Base-by-base conservation (phyloP, 2,888 invertebrate species). In the Nomada ferruginata region DNA sequence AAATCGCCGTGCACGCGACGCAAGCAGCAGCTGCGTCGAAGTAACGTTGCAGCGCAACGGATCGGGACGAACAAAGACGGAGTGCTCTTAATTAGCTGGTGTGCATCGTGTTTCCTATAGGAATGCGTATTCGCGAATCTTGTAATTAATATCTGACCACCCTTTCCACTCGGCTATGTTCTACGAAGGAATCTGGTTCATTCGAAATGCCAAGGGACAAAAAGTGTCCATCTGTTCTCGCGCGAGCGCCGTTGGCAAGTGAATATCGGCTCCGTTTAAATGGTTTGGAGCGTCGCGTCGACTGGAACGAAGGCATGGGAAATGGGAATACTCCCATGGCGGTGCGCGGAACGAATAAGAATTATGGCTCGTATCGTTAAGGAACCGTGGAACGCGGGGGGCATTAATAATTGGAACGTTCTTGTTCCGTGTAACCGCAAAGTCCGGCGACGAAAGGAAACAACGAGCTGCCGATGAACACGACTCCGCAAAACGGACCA, bases 1-100 rank as follows among this genome's bases (percentile, higher is more conserved):
- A 86, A 88, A 86, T 85, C 87, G 87, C 83, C 82, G 44, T 29
- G 83, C 82, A 76, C 82, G 79, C 74, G 78, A 53, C 77, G 82
- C 86, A 26, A 82, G 55, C 72, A 80, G 74, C 83, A 85, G 84
- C 85, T 85, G 88, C 76, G 65, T 64, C 50, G 63, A 83, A 79
- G 71, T 72, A 87, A 87, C 85, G 85, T 85, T 82, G 59, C 50
- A 55, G 81, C 63, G 36, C 36, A 36, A 36, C 36, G 57, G 68
- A 60, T 20, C 47, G 29, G 50, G n/a, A 73, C 72, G 71, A 74
- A 79, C 69, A 69, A 61, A 70, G 42, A 2, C 70, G 20, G 42
- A 76, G 61, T 76, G 77, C 36, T 36, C 36, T 36, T 5, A 5
- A 36, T 7, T 36, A 7, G 36, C 36, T 36, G 36, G 36, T 36